Percentiles rank a stretch among this genome's conserved stretches.
Conservation (phyloP, 2,888 invertebrate species). For the Trichacis sp. region DNA sequence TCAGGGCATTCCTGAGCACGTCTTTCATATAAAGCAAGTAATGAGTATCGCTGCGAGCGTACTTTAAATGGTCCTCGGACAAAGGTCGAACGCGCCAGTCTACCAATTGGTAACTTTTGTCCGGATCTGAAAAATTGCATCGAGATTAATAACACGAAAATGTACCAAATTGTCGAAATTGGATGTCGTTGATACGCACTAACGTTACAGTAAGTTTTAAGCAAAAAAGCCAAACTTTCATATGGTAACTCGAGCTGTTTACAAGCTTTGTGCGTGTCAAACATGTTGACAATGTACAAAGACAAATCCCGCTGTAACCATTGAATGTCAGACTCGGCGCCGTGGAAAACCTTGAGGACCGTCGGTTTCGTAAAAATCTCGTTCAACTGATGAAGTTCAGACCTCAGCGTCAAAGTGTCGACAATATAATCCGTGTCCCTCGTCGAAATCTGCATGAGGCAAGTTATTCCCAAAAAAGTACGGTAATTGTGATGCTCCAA, state of each 20-base stretch:
- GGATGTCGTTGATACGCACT: slow-evolving; percentile 1
- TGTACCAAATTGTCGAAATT: no score
- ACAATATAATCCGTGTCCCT: slow-evolving; percentile 85
- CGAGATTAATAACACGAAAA: background rate
- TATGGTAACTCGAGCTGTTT: slow-evolving; percentile 78
- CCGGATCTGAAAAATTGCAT: slow-evolving; percentile 70
- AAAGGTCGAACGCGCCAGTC: slow-evolving; percentile 77
- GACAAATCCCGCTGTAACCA: slow-evolving; percentile 98
- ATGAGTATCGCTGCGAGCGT: slow-evolving; percentile 96
- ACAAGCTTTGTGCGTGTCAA: slow-evolving; percentile 94
- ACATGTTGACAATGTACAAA: slow-evolving; percentile 95
- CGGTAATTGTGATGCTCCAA: slow-evolving; percentile 94
- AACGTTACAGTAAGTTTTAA: slow-evolving; percentile 83
- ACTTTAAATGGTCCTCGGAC: slow-evolving; percentile 81
- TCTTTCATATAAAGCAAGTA: slow-evolving; percentile 92
- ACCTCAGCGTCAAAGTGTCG: slow-evolving; percentile 87
- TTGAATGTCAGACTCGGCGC: slow-evolving; percentile 79
- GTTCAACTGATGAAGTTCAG: slow-evolving; percentile 85
- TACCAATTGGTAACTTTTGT: slow-evolving; percentile 93
- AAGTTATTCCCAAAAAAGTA: slow-evolving; percentile 93
- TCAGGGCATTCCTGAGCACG: slow-evolving; percentile 79
- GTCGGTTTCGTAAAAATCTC: slow-evolving; percentile 90
- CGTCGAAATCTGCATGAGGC: slow-evolving; percentile 95
- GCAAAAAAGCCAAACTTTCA: slow-evolving; percentile 82
- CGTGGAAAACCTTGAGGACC: slow-evolving; percentile 95